These are phyloP conservation scores for Chaenocephalus aceratus DNA, from an alignment of 2,113 vertebrate species.

Conservation along the genomic window DNA sequence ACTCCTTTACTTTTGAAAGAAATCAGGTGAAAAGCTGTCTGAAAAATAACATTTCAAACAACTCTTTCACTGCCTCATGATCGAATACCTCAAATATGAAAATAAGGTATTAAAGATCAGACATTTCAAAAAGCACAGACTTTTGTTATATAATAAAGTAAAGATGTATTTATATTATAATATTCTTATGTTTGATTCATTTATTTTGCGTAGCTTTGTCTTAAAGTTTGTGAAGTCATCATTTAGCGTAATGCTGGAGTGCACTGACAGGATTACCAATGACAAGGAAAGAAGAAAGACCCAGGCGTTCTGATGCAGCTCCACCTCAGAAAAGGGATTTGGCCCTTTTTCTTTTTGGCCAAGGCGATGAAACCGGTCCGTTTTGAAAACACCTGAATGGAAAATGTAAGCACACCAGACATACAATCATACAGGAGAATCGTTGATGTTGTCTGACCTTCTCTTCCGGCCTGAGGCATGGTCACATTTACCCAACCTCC, in stretches of 20 bases:
- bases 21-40: background rate
- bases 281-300: background rate
- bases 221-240: background rate
- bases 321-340: slow-evolving; percentile 13
- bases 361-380: slow-evolving; percentile 9
- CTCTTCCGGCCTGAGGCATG: slow-evolving; percentile 18
- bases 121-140: too few species aligned
- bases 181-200: background rate
- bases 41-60: background rate
- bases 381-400: slow-evolving; percentile 27
- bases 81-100: background rate
- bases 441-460: slow-evolving; percentile 57
- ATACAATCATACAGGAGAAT: slow-evolving; percentile 35
- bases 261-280: background rate
- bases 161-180: background rate
- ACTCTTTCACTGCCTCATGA: background rate
- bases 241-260: background rate
- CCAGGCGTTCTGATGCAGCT: background rate
- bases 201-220: background rate
- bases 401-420: slow-evolving; percentile 41
- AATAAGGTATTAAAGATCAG: too few species aligned
- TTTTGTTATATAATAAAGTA: too few species aligned
- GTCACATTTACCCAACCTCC: slow-evolving; percentile 22
- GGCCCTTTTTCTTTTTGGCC: slow-evolving; percentile 3
- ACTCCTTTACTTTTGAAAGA: background rate